phyloP scores from a whole-genome alignment of 2,888 invertebrate species.

The Ennomos erosarius region DNA sequence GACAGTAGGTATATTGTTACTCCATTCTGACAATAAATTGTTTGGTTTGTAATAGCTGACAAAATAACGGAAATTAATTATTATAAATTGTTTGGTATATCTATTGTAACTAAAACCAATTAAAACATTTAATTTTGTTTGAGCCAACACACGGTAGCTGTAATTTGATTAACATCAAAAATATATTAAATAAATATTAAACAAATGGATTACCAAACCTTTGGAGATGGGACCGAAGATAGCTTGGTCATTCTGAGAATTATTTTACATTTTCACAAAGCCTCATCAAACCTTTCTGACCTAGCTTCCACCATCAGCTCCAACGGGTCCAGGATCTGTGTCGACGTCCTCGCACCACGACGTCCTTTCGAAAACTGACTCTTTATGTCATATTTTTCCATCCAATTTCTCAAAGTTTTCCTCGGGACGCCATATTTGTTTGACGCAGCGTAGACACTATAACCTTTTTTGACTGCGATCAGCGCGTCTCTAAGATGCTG shows the following conservation, averaged over 20 bases:
- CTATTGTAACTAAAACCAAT: too few species aligned
- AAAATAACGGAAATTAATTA: too few species aligned
- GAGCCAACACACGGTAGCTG: too few species aligned
- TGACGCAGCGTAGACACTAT: conserved; percentile 84
- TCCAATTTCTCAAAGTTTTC: conserved; percentile 84
- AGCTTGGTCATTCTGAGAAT: not conserved
- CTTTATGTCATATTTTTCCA: conserved; percentile 84
- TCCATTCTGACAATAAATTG: too few species aligned
- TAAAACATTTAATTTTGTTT: not conserved
- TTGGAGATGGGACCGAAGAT: not conserved
- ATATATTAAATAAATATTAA: too few species aligned
- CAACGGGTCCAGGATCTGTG: conserved; percentile 71
- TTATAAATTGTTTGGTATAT: too few species aligned
- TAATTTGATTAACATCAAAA: too few species aligned
- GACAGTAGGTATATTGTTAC: too few species aligned
- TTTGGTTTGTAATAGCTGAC: too few species aligned
- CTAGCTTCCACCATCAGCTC: conserved; percentile 68
- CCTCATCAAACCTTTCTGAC: conserved; percentile 65
- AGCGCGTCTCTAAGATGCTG: conserved; percentile 79
- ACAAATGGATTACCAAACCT: too few species aligned
- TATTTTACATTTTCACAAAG: conserved; percentile 23
- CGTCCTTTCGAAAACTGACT: conserved; percentile 82
- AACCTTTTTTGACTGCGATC: conserved; percentile 81
- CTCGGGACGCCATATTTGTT: conserved; percentile 84
- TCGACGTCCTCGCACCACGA: conserved; percentile 64